phyloP scores from a whole-genome alignment of 2,888 invertebrate species.

The Diaphora mendica region DNA sequence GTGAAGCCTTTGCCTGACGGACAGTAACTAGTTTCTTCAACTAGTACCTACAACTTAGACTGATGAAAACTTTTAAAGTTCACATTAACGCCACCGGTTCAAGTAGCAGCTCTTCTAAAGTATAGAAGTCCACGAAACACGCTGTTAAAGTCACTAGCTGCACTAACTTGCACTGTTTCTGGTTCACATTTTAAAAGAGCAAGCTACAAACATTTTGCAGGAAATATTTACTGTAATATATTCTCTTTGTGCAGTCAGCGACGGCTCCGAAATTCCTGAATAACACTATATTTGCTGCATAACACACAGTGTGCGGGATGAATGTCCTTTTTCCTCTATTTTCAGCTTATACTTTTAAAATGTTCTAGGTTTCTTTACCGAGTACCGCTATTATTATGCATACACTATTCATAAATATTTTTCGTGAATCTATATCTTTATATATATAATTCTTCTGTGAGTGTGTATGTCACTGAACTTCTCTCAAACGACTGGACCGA shows the following conservation, averaged over 20 bases:
- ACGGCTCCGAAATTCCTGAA: background rate
- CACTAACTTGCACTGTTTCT: background rate
- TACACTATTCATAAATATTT: background rate
- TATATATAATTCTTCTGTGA: too few species aligned
- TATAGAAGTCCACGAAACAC: background rate
- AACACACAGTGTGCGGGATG: background rate
- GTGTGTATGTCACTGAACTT: too few species aligned
- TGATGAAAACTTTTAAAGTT: background rate
- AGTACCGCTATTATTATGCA: background rate
- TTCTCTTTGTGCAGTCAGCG: background rate
- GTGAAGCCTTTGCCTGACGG: slow-evolving; percentile 5
- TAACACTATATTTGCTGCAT: background rate
- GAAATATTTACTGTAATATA: background rate
- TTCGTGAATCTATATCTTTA: too few species aligned
- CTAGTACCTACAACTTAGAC: background rate
- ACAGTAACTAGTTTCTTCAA: background rate
- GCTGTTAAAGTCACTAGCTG: background rate
- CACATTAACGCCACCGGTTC: background rate
- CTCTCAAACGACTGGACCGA: too few species aligned
- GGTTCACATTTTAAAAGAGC: background rate
- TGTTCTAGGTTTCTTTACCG: background rate
- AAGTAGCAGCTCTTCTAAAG: background rate
- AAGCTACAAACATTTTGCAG: background rate
- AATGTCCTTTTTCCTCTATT: background rate
- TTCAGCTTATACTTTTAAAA: background rate